A percentile compares a stretch with the other conserved stretches of the same genome.
Evolutionary conservation across 2,113 vertebrate genomes (phyloP).

Genomic region (Callorhinus ursinus): DNA sequence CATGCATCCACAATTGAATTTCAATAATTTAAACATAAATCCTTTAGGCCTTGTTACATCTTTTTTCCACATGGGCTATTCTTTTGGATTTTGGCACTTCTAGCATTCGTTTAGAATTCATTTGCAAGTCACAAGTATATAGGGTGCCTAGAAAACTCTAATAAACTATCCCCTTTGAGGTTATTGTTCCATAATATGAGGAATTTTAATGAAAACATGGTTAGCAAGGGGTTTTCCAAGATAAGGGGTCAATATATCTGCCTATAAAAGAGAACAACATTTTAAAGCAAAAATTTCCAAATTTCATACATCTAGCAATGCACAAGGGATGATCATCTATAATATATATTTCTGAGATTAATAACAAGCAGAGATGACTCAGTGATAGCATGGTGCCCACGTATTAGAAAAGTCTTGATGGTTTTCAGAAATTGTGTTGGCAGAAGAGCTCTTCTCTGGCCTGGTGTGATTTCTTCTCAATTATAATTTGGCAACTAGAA

Average conservation of each 20-base stretch:
- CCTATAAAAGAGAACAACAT: not conserved
- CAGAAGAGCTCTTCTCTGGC: not conserved
- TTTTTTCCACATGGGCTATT: slow-evolving; percentile 64
- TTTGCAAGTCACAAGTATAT: slow-evolving; percentile 67
- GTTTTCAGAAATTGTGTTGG: slow-evolving; percentile 29
- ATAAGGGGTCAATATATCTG: slow-evolving; percentile 56
- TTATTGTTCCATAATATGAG: slow-evolving; percentile 77
- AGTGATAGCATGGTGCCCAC: not conserved
- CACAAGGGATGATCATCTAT: not conserved
- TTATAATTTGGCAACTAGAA: slow-evolving; percentile 48
- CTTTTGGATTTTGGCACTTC: slow-evolving; percentile 44
- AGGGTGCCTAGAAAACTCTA: slow-evolving; percentile 66
- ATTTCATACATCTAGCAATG: not conserved
- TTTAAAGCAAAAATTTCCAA: slow-evolving; percentile 43
- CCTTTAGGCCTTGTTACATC: not conserved
- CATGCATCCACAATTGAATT: slow-evolving; percentile 46
- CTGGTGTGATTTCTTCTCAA: not conserved
- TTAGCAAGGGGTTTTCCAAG: slow-evolving; percentile 70
- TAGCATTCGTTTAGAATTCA: slow-evolving; percentile 53
- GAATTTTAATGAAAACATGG: slow-evolving; percentile 68
- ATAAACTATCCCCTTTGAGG: slow-evolving; percentile 75
- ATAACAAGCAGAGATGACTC: not conserved
- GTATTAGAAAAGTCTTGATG: not conserved
- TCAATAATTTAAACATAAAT: slow-evolving; percentile 63
- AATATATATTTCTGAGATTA: slow-evolving; percentile 20